Base-by-base conservation (phyloP, 2,113 vertebrate species). In the Podarcis cretensis region DNA sequence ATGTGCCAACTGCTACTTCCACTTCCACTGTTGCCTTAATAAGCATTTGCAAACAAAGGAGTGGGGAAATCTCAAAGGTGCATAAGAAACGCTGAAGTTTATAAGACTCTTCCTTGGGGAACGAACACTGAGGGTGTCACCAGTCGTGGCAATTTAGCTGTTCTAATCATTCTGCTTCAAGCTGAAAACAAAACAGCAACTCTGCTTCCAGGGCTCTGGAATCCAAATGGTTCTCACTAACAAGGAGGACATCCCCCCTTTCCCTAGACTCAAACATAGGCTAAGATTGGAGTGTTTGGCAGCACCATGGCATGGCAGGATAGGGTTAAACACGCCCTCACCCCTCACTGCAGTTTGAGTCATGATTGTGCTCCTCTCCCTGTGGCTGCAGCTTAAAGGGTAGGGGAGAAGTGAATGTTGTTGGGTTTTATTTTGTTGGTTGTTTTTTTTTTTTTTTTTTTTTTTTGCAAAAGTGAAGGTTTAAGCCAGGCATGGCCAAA, bases 1-100 rank as follows among this genome's bases (percentile, higher is more conserved):
- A 83, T 87, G 90, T 87, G 84, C 54, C 77, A 81, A 76, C 54
- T 89, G 75, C 80, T 89, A 57, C 16, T 14, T 54, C 21, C 40
- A 7, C 27, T 43, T 30, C 40, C 74, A 43, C n/a, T 43, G 71
- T 66, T 21, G n/a, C 65, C 30, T 48, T 35, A 66, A 65, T 66
- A 82, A 25, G 23, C 1, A 37, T 82, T 66, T 66, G 14, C 9
- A 65, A 35, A 82, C 21, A 82, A 82, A 82, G 8, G 23, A 82
- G 63, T 37, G 14, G 80, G 16, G 21, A 25, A 88, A 57, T 5
- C 71, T 83, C 12, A 76, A 66, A 76, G 32, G 35, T 63, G 6
- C 18, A 63, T 23, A 82, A 25, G 32, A 81, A 87, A 74, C 9
- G 21, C 25, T 73, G 27, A 16, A 75, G 12, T 65, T 81, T 32